Percentiles rank a stretch among this genome's conserved stretches.
phyloP scores from a whole-genome alignment of 2,888 invertebrate genomes.

The Laspeyria flexula region DNA sequence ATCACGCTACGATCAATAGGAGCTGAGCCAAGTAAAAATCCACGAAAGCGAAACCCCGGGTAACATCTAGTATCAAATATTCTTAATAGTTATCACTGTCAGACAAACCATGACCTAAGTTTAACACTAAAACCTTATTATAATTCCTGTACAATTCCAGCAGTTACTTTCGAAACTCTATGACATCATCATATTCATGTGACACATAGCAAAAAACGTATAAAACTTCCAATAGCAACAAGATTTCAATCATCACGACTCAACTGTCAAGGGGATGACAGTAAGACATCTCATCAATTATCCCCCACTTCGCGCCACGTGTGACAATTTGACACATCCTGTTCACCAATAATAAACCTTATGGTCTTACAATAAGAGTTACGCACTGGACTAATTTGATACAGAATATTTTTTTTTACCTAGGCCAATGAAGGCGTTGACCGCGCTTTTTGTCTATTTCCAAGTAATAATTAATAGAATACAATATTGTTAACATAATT shows the following conservation, averaged over 20 bases:
- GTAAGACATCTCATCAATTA: constrained; percentile 67
- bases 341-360: constrained; percentile 39
- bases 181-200: neutral
- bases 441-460: constrained; percentile 45
- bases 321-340: constrained; percentile 50
- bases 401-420: constrained; percentile 40
- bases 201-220: neutral
- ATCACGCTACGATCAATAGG: too few species aligned
- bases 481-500: constrained; percentile 33
- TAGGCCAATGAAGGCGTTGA: constrained; percentile 47
- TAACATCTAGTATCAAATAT: too few species aligned
- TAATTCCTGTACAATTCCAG: neutral
- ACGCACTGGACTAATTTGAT: constrained; percentile 8
- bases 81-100: too few species aligned
- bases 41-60: too few species aligned
- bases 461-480: constrained; percentile 23
- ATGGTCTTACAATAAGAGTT: constrained; percentile 26
- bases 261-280: constrained; percentile 50
- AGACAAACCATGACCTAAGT: too few species aligned
- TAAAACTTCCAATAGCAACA: constrained; percentile 16
- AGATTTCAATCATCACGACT: constrained; percentile 49
- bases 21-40: too few species aligned
- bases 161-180: neutral
- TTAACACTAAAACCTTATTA: too few species aligned
- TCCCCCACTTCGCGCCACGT: constrained; percentile 63